Evolutionary conservation across 2,113 vertebrate genomes (phyloP), one percentile per base, ranked within the genome.

Genomic region (Perccottus glenii): DNA sequence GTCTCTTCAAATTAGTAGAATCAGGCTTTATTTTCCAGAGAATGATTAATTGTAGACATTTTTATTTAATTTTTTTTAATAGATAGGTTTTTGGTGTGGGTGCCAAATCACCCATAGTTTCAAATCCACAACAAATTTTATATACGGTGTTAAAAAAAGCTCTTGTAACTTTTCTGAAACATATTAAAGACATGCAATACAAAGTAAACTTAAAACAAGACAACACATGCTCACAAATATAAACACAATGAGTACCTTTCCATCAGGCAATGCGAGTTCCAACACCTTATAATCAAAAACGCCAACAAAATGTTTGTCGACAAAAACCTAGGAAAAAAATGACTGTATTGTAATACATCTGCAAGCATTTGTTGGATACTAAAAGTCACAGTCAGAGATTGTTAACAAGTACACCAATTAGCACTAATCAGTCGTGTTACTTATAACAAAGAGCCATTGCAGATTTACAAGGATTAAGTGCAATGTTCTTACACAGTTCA

Each of bases 281-380:
- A 90, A 77, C 0, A 50, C 83, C 11, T 89, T 87, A 75, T 94
- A 94, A 89, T 96, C 94, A 77, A 98, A 77, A 85, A 93, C 88
- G 6, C 95, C 95, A 53, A 95, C 69, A 8, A 91, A 94, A 61
- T 89, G 79, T 40, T 83, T 92, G 81, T 94, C 93, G 67, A 96
- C 82, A 87, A 94, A 98, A 44, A 96, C 94, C 95, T 96, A 2
- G 0, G 58, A 10, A 65, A 58, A 7, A 32, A 38, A 5, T 43
- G 14, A 36, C 7, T 5, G 4, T 5, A 33, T 5, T 12, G 6
- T 33, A 47, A 42, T 19, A 14, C 19, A 8, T 42, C 8, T 5
- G 9, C n/a, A 19, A 64, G 15, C 7, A 48, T 2, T n/a, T 15
- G 50, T 42, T 27, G 19, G 19, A 27, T 27, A 27, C 27, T 9